These are phyloP conservation scores for Poecilia velifera DNA, from an alignment of 2,797 vertebrate species.

Conservation along the genomic window DNA sequence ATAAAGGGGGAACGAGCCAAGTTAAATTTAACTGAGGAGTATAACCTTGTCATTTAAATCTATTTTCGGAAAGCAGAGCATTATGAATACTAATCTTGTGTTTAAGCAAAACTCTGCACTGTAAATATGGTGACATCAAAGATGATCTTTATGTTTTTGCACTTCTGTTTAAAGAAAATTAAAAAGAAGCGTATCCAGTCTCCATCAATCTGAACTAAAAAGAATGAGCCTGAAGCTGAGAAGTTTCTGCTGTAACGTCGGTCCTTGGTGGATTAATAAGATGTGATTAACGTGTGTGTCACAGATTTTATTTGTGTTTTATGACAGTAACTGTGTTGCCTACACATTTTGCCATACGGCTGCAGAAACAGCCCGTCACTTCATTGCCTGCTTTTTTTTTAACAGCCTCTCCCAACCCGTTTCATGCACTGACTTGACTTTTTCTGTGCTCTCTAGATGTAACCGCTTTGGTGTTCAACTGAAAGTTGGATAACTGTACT, in stretches of 20 bases:
- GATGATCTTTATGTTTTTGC: conserved; percentile 75
- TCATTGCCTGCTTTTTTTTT: conserved; percentile 90
- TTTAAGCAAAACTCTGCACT: conserved; percentile 72
- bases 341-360: conserved; percentile 86
- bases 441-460: too few species aligned
- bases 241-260: conserved; percentile 54
- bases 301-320: conserved; percentile 53
- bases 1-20: conserved; percentile 44
- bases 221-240: not conserved
- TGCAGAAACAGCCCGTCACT: conserved; percentile 85
- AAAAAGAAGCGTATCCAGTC: conserved; percentile 39
- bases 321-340: conserved; percentile 79
- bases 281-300: conserved; percentile 69
- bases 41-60: conserved; percentile 51
- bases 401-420: too few species aligned
- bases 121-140: conserved; percentile 81
- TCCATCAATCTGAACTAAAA: conserved; percentile 25
- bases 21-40: conserved; percentile 45
- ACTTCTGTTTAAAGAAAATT: conserved; percentile 56
- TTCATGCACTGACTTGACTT: too few species aligned
- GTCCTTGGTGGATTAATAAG: conserved; percentile 61
- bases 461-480: too few species aligned
- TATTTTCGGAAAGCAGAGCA: conserved; percentile 64
- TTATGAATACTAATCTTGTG: conserved; percentile 70
- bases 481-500: too few species aligned